Conservation (phyloP, 2,113 vertebrate species). For the Pseudorasbora parva region DNA sequence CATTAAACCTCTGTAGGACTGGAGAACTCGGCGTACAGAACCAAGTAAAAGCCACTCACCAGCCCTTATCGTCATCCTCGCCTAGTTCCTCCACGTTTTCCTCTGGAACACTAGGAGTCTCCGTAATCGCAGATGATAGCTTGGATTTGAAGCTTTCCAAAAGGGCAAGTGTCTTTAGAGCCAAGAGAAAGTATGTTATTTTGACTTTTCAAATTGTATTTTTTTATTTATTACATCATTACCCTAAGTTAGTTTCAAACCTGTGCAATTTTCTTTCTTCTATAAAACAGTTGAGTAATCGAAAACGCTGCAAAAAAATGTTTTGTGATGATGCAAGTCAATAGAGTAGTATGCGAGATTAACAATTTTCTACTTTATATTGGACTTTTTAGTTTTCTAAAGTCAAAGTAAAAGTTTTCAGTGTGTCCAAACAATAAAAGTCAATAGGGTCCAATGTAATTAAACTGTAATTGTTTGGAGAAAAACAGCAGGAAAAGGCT, state of each 20-base stretch:
- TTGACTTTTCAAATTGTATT: not conserved
- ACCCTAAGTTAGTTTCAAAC: not conserved
- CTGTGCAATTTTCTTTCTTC: not conserved
- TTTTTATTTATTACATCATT: not conserved
- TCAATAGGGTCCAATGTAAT: not conserved
- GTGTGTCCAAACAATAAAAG: not conserved
- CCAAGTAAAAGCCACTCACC: slow-evolving; percentile 76
- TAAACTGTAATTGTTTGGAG: not conserved
- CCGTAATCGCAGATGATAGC: slow-evolving; percentile 89
- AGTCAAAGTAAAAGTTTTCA: too few species aligned
- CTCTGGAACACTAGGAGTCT: slow-evolving; percentile 82
- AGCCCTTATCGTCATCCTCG: slow-evolving; percentile 93
- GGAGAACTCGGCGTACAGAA: not conserved
- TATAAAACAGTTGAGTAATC: not conserved
- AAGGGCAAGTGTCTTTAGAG: slow-evolving; percentile 87
- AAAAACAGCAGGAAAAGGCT: not conserved
- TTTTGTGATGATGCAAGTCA: not conserved
- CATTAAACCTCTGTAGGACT: slow-evolving; percentile 18
- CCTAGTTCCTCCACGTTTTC: slow-evolving; percentile 77
- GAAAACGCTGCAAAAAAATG: not conserved
- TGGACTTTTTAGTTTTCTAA: too few species aligned
- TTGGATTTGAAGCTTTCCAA: slow-evolving; percentile 91
- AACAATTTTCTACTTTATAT: not conserved
- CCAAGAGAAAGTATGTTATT: not conserved
- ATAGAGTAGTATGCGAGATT: not conserved